These are phyloP conservation scores for Limnephilus lunatus DNA, from an alignment of 2,888 invertebrate genomes.

Conservation along the genomic window DNA sequence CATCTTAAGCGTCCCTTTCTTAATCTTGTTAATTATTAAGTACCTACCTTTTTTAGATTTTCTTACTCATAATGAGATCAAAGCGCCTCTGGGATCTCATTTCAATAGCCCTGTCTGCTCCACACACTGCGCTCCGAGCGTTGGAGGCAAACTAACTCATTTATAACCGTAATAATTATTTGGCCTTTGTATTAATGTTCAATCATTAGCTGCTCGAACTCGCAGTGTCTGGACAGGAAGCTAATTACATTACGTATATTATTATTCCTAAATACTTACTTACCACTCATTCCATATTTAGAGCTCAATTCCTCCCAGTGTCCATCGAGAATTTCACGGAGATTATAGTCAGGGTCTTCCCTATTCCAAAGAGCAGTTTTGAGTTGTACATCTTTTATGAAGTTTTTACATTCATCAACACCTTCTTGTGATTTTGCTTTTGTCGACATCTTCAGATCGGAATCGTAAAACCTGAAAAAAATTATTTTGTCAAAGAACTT, in stretches of 20 bases:
- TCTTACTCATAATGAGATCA: too few relatives aligned
- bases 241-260: not conserved
- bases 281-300: constrained; percentile 47
- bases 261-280: not conserved
- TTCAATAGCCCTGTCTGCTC: too few relatives aligned
- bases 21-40: too few relatives aligned
- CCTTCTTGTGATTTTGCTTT: constrained; percentile 11
- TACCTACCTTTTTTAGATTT: too few relatives aligned
- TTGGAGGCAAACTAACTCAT: too few relatives aligned
- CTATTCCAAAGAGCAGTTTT: constrained; percentile 56
- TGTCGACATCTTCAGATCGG: not conserved
- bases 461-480: constrained; percentile 7
- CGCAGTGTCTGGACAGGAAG: too few relatives aligned
- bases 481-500: not conserved
- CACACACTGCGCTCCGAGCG: too few relatives aligned
- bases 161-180: too few relatives aligned
- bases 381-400: constrained; percentile 52
- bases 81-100: too few relatives aligned
- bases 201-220: too few relatives aligned
- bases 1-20: too few relatives aligned
- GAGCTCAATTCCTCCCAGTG: constrained; percentile 49
- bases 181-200: too few relatives aligned
- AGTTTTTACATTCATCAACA: constrained; percentile 42
- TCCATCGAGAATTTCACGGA: constrained; percentile 19
- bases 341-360: constrained; percentile 39